A percentile compares a stretch with the other conserved stretches of the same genome.
These are phyloP conservation scores for Graphium colonna DNA, from an alignment of 2,888 invertebrate genomes.

Conservation along the genomic window DNA sequence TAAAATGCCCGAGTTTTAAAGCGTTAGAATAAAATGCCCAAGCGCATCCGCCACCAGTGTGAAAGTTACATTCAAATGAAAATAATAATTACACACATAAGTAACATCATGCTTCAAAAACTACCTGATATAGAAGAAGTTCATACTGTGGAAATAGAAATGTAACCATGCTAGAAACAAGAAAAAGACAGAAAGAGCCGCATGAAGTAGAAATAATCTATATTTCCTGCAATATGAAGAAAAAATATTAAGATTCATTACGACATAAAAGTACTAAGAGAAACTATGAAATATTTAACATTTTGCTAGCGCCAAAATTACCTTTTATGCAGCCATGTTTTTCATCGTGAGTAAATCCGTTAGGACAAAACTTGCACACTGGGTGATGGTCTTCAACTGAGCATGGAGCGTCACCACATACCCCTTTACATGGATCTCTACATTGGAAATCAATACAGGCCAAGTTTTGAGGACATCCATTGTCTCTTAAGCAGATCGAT, in stretches of 20 bases:
- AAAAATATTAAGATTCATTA: constrained; percentile 72
- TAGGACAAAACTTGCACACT: constrained; percentile 97
- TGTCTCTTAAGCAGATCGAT: constrained; percentile 93
- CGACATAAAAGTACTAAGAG: constrained; percentile 60
- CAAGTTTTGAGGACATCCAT: constrained; percentile 90
- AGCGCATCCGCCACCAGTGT: constrained; percentile 60
- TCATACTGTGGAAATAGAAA: constrained; percentile 71
- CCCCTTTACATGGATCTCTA: constrained; percentile 92
- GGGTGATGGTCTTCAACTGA: constrained; percentile 96
- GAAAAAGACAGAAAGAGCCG: constrained; percentile 67
- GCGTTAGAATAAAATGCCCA: constrained; percentile 52
- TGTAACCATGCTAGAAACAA: constrained; percentile 72
- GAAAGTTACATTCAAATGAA: constrained; percentile 49
- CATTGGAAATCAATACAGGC: constrained; percentile 94
- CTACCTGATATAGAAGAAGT: constrained; percentile 73
- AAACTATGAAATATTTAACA: constrained; percentile 43
- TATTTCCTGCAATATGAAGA: constrained; percentile 79
- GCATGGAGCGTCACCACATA: constrained; percentile 94
- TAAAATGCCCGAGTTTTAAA: constrained; percentile 55
- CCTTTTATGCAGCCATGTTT: constrained; percentile 97
- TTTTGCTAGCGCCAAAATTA: constrained; percentile 79
- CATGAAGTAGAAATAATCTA: constrained; percentile 75
- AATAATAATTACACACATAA: constrained; percentile 61
- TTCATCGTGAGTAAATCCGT: constrained; percentile 94
- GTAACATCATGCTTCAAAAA: constrained; percentile 58